Base-by-base conservation (phyloP, 2,797 vertebrate genomes). In the Schizothorax lantsangensis region DNA sequence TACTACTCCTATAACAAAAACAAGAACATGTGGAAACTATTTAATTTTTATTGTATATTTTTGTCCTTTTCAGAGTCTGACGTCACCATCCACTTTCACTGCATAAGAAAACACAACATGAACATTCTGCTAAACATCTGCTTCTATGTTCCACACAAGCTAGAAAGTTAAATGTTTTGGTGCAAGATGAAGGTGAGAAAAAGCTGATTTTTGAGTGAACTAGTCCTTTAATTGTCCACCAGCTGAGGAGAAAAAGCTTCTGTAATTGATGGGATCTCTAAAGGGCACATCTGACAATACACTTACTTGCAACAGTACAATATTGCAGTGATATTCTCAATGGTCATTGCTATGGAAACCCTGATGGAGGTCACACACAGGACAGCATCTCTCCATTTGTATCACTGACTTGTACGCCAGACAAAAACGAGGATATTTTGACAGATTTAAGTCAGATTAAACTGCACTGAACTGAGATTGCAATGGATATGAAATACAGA, bases 291-390 rank as follows among this genome's bases (percentile, higher is more conserved):
- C 33, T 59, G 52, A 80, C 78, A 75, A 54, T 62, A 62, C 40
- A 11, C 54, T 75, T 33, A 36, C 69, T 64, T 10, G 4, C 33
- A 49, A 66, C 71, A 57, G 52, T 47, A 83, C 38, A 43, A 86
- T 78, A 79, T 64, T 84, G 19, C 71, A 64, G 26, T 84, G 47
- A 75, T 84, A 64, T 38, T 84, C 30, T 75, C 26, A 49, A 36
- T 75, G 71, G 57, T 64, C 43, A 75, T 75, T 64, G 71, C 72
- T 62, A 84, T 84, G 72, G 82, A 12, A 84, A 84, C 82, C 54
- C 45, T 64, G 82, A 84, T 49, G 71, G 71, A 84, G 82, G 82
- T 64, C 82, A 75, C 17, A 36, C 17, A 49, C 57, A 64, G 52
- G 57, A 33, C 71, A 30, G 52, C 69, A 26, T 45, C 38, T 73